phyloP scores from a whole-genome alignment of 2,888 invertebrate species.

The Drosophila pseudotakahashii region DNA sequence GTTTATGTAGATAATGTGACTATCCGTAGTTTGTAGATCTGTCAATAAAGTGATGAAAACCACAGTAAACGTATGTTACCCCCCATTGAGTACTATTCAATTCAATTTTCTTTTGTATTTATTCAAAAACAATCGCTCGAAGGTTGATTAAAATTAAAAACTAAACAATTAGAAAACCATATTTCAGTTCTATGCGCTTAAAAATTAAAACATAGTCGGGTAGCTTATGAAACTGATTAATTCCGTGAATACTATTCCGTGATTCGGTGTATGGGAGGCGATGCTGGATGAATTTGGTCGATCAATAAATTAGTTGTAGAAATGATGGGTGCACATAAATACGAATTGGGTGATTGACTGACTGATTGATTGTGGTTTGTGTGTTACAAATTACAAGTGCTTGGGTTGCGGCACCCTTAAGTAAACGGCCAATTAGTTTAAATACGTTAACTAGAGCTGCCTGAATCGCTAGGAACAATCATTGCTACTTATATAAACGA shows the following conservation, averaged over 20 bases:
- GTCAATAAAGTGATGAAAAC: slow-evolving; percentile 24
- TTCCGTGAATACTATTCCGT: slow-evolving; percentile 59
- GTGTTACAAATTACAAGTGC: slow-evolving; percentile 1
- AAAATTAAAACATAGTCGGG: slow-evolving; percentile 36
- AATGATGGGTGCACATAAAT: slow-evolving; percentile 57
- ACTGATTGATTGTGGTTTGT: slow-evolving; percentile 15
- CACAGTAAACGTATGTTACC: not conserved
- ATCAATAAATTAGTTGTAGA: slow-evolving; percentile 53
- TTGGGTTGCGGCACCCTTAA: slow-evolving; percentile 45
- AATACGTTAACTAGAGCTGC: slow-evolving; percentile 68
- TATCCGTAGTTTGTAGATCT: slow-evolving; percentile 39
- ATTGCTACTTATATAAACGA: slow-evolving; percentile 68
- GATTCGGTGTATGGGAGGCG: slow-evolving; percentile 36
- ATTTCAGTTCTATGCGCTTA: slow-evolving; percentile 75
- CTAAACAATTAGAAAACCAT: slow-evolving; percentile 54
- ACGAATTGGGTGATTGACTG: slow-evolving; percentile 39
- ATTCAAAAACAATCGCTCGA: slow-evolving; percentile 54
- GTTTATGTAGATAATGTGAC: slow-evolving; percentile 45
- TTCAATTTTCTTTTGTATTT: slow-evolving; percentile 45
- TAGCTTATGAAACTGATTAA: slow-evolving; percentile 53
- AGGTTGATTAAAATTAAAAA: slow-evolving; percentile 34
- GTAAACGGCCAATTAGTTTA: slow-evolving; percentile 70
- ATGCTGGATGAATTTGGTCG: slow-evolving; percentile 48
- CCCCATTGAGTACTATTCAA: not conserved
- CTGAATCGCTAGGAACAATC: slow-evolving; percentile 76